These are phyloP conservation scores for Leptocoma aspasia DNA, from an alignment of 2,113 vertebrate species.

Conservation along the genomic window DNA sequence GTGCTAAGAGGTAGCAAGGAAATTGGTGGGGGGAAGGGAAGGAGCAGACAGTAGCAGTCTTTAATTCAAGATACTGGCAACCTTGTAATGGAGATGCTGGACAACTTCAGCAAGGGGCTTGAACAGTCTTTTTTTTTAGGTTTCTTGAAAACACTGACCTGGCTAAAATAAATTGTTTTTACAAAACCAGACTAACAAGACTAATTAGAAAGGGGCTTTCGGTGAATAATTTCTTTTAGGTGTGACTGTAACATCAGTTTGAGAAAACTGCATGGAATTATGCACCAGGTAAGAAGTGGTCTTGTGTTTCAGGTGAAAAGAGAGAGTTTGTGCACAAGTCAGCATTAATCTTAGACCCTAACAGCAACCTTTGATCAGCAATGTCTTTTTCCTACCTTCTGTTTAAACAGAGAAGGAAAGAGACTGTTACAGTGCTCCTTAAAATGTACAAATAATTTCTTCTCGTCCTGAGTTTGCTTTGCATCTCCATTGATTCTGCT, in stretches of 20 bases:
- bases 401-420: not conserved
- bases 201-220: not conserved
- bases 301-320: not conserved
- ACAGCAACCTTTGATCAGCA: not conserved
- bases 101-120: not conserved
- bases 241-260: not conserved
- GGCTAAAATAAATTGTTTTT: not conserved
- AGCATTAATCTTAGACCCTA: not conserved
- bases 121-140: not conserved
- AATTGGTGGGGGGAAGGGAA: not conserved
- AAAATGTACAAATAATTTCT: slow-evolving; percentile 17
- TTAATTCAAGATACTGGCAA: not conserved
- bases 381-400: not conserved
- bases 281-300: not conserved
- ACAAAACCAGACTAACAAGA: not conserved
- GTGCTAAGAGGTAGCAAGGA: not conserved
- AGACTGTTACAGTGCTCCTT: not conserved
- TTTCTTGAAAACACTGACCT: not conserved
- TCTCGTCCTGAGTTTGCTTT: slow-evolving; percentile 10
- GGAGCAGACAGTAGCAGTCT: not conserved
- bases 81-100: not conserved
- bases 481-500: slow-evolving; percentile 20
- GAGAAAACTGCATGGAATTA: not conserved
- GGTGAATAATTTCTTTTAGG: not conserved
- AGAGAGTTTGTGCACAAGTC: not conserved